phyloP scores from a whole-genome alignment of 2,113 vertebrate species.

The Cyprinodon variegatus region DNA sequence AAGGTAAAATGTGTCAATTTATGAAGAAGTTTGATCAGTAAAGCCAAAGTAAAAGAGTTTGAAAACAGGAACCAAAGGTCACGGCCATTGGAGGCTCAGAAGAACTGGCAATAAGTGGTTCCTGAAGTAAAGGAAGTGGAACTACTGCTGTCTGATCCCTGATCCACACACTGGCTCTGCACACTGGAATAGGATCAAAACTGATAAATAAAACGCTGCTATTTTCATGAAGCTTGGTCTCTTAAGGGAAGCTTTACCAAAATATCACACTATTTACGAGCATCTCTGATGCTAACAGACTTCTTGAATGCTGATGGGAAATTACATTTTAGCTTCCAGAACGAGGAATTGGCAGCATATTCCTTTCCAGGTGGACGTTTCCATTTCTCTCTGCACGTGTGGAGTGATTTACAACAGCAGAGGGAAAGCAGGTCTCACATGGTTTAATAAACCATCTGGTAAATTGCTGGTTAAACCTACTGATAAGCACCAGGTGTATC shows the following conservation, averaged over 20 bases:
- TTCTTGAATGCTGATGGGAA: neutral
- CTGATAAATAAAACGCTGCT: neutral
- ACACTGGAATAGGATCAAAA: conserved; percentile 6
- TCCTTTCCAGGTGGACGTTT: conserved; percentile 46
- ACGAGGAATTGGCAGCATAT: conserved; percentile 17
- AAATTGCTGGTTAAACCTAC: no score
- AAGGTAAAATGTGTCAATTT: neutral
- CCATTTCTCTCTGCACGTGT: conserved; percentile 21
- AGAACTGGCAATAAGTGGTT: conserved; percentile 29
- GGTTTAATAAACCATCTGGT: no score
- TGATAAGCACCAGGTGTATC: no score
- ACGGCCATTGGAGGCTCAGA: neutral
- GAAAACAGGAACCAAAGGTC: conserved; percentile 32
- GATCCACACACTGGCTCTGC: conserved; percentile 12
- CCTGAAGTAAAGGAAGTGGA: conserved; percentile 31
- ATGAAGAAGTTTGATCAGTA: neutral
- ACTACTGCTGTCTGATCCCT: conserved; percentile 12
- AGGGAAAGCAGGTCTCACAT: neutral
- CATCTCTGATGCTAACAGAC: neutral
- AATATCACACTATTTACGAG: neutral
- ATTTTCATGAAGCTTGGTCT: conserved; percentile 4
- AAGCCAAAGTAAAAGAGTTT: conserved; percentile 11
- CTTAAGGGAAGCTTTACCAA: neutral
- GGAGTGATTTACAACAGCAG: neutral
- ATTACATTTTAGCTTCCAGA: neutral